These are phyloP conservation scores for Neoseiulus cucumeris DNA, from an alignment of 1,140 invertebrate species.

Conservation along the genomic window DNA sequence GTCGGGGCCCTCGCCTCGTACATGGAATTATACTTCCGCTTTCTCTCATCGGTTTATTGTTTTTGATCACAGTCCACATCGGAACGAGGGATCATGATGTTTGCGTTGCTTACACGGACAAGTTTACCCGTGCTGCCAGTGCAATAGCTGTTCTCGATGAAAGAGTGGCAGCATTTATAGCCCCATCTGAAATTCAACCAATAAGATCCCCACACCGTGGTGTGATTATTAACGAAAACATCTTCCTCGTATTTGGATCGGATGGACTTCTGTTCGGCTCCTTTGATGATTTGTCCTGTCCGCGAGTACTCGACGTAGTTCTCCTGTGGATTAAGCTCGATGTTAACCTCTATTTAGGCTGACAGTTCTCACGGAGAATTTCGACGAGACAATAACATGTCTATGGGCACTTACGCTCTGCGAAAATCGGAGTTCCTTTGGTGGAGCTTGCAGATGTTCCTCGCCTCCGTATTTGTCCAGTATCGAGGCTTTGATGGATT, in stretches of 20 bases:
- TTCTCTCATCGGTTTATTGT: conserved; percentile 58
- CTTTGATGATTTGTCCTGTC: conserved; percentile 63
- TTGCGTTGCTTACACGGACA: conserved; percentile 13
- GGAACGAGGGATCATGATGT: no score
- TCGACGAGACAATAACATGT: no score
- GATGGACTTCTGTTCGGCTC: conserved; percentile 63
- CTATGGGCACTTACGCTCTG: conserved; percentile 41
- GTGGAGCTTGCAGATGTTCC: conserved; percentile 68
- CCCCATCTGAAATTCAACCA: conserved; percentile 86
- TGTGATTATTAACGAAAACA: conserved; percentile 74
- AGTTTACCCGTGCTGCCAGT: conserved; percentile 54
- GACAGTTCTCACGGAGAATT: no score
- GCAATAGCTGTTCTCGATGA: conserved; percentile 53
- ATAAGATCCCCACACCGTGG: conserved; percentile 80
- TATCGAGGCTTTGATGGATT: conserved; percentile 46
- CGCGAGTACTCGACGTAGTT: conserved; percentile 88
- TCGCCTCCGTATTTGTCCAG: conserved; percentile 74
- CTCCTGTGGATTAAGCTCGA: conserved; percentile 42
- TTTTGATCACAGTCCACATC: conserved; percentile 32
- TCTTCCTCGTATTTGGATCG: conserved; percentile 89
- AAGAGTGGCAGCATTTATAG: conserved; percentile 83
- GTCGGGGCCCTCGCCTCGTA: conserved; percentile 57
- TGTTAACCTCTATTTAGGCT: no score
- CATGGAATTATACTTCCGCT: conserved; percentile 69
- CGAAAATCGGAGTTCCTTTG: conserved; percentile 61